Base-by-base conservation (phyloP, 2,797 vertebrate species). In the Austrolebias charrua region DNA sequence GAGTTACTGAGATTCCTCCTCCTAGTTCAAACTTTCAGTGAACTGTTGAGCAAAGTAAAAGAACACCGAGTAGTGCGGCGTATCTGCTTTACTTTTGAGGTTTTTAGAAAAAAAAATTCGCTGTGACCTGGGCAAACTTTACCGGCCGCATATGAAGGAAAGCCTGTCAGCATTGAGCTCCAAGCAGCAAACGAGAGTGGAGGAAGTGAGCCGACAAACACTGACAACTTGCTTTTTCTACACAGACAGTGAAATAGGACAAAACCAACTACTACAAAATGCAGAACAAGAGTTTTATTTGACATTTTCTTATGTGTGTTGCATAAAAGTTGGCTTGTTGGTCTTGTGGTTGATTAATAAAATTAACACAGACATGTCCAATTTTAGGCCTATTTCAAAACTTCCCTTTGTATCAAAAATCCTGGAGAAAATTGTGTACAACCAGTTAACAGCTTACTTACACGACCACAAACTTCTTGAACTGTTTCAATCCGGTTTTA, bases 341-440 rank as follows among this genome's bases (percentile, higher is more conserved):
- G 75, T 72, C 61, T 67, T 73, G 73, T 61, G 82, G 84, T 75
- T 77, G 65, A 74, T 64, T 69, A 55, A n/a, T n/a, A n/a, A n/a
- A n/a, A n/a, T n/a, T n/a, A n/a, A n/a, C n/a, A n/a, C n/a, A n/a
- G n/a, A n/a, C n/a, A n/a, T n/a, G n/a, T n/a, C n/a, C n/a, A n/a
- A n/a, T n/a, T n/a, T n/a, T n/a, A n/a, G n/a, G n/a, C n/a, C n/a
- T n/a, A n/a, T n/a, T n/a, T n/a, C n/a, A n/a, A n/a, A n/a, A n/a
- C n/a, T n/a, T n/a, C n/a, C n/a, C n/a, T n/a, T n/a, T n/a, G n/a
- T n/a, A n/a, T n/a, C n/a, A n/a, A n/a, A n/a, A n/a, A n/a, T n/a
- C n/a, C n/a, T n/a, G n/a, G n/a, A n/a, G n/a, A n/a, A n/a, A n/a
- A n/a, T n/a, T n/a, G n/a, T n/a, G n/a, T n/a, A n/a, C n/a, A n/a